phyloP scores from a whole-genome alignment of 2,888 invertebrate species.

The Drosophila parthenogenetica region DNA sequence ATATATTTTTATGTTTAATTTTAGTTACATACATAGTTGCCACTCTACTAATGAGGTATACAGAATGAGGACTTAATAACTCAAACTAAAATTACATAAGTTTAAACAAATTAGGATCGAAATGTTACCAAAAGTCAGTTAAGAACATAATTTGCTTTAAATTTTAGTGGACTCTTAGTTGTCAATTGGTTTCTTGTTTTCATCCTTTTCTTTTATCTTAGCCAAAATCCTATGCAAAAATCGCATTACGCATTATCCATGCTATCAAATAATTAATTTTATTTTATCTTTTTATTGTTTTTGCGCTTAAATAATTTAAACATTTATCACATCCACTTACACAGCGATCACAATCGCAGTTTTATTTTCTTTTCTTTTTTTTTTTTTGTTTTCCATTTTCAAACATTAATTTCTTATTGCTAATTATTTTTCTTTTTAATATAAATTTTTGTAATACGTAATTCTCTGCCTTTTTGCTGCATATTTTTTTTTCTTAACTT shows the following conservation, averaged over 20 bases:
- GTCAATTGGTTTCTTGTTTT: conserved; percentile 39
- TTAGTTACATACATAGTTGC: conserved; percentile 56
- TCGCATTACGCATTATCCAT: conserved; percentile 59
- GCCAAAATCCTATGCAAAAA: conserved; percentile 70
- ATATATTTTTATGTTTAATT: conserved; percentile 29
- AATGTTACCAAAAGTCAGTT: conserved; percentile 41
- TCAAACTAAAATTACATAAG: conserved; percentile 61
- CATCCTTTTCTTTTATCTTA: conserved; percentile 26
- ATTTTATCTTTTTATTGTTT: conserved; percentile 51
- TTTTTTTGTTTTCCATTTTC: conserved; percentile 30
- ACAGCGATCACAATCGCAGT: conserved; percentile 80
- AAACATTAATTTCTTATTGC: conserved; percentile 43
- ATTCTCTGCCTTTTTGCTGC: conserved; percentile 54
- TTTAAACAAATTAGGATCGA: conserved; percentile 61
- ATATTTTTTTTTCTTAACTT: conserved; percentile 48
- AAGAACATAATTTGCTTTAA: conserved; percentile 62
- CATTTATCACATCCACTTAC: conserved; percentile 85
- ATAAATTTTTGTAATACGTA: conserved; percentile 59
- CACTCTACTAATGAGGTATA: conserved; percentile 75
- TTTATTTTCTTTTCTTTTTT: conserved; percentile 47
- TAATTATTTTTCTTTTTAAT: background rate
- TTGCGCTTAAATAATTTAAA: conserved; percentile 81
- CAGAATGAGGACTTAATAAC: conserved; percentile 65
- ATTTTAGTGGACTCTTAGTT: conserved; percentile 68
- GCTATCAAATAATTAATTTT: conserved; percentile 59